phyloP scores from a whole-genome alignment of 1,140 invertebrate genomes.

The Bombus ignitus region DNA sequence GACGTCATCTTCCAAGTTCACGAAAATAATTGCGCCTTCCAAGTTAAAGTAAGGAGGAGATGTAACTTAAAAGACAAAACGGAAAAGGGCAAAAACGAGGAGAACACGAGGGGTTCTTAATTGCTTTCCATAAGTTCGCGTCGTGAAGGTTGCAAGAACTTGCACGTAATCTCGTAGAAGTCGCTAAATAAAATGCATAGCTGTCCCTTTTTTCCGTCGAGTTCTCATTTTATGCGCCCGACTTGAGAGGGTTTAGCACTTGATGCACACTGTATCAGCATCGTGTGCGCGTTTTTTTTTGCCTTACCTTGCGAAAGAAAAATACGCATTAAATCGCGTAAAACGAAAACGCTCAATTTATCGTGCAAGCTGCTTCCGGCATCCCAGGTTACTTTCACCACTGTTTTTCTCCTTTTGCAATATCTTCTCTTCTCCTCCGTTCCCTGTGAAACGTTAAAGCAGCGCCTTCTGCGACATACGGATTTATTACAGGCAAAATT shows the following conservation, averaged over 20 bases:
- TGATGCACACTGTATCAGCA: conserved; percentile 5
- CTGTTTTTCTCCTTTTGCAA: conserved; percentile 3
- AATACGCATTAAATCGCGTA: conserved; percentile 14
- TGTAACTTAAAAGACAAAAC: background rate
- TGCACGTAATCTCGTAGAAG: conserved; percentile 10
- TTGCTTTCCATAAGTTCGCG: conserved; percentile 30
- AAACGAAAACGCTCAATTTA: conserved; percentile 15
- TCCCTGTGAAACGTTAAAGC: no score
- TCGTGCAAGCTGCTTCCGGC: conserved; percentile 6
- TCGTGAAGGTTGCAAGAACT: conserved; percentile 8
- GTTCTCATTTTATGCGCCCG: no score
- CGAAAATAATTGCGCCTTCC: background rate
- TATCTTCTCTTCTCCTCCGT: background rate
- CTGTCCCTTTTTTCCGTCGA: background rate
- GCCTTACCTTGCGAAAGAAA: background rate
- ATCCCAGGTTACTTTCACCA: background rate
- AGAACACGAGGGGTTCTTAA: conserved; percentile 18
- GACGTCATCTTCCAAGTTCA: background rate
- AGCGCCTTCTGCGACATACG: background rate
- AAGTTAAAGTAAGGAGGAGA: background rate
- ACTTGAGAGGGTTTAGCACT: conserved; percentile 1
- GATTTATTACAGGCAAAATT: background rate
- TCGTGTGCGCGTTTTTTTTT: background rate
- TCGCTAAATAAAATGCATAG: conserved; percentile 33
- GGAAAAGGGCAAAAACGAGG: background rate